Conservation (phyloP, 2,113 vertebrate species). For the Nycticryphes semicollaris region DNA sequence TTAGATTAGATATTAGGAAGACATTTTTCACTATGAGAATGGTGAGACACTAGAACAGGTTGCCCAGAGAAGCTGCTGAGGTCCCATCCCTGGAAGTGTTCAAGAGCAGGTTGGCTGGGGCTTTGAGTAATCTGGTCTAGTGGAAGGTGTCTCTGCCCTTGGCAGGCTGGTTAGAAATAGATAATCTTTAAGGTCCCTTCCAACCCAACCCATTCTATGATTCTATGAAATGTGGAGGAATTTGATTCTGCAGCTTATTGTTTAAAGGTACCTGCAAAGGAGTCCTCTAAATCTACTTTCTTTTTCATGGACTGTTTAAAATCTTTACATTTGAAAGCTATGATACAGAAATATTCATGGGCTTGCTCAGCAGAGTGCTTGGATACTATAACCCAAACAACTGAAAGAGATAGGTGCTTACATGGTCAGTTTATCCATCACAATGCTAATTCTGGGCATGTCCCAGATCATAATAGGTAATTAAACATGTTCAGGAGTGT, state of each 20-base stretch:
- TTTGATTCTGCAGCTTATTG: fast-evolving
- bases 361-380: neutral
- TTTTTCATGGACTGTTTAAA: neutral
- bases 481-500: neutral
- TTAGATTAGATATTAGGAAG: neutral
- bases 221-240: neutral
- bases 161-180: too few species aligned
- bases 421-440: neutral
- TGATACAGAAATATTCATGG: neutral
- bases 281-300: neutral
- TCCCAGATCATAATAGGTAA: neutral
- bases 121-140: too few species aligned
- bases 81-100: too few species aligned
- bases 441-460: neutral
- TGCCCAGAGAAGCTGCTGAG: too few species aligned
- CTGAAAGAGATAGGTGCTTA: neutral
- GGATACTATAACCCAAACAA: neutral
- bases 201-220: neutral
- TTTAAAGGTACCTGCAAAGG: neutral
- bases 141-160: too few species aligned
- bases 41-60: too few species aligned
- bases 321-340: neutral
- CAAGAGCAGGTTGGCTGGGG: too few species aligned
- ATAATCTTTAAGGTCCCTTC: too few species aligned
- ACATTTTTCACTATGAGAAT: too few species aligned